Base-by-base conservation (phyloP, 2,888 invertebrate genomes). In the Eubasilissa splendida region DNA sequence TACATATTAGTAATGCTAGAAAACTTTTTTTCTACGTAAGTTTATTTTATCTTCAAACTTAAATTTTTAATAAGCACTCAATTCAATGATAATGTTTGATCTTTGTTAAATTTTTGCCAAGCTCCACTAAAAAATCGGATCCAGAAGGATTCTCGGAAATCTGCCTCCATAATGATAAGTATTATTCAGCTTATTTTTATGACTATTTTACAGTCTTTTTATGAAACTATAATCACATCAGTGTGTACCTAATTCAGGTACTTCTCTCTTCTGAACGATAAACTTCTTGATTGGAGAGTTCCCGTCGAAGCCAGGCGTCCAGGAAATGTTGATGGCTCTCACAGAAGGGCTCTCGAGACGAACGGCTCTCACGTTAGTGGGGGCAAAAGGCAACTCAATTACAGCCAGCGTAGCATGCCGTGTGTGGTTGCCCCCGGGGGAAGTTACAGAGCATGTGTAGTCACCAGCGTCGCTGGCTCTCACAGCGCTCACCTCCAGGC, bases 221-320 rank as follows among this genome's bases (percentile, higher is more conserved):
- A 42, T 42, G 42, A 42, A 42, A 42, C 12, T 33, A 11, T 11
- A 33, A 63, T 12, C 31, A 33, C 4, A 12, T 33, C 63, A 53
- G 7, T 42, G 87, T 92, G 91, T 89, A 96, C 96, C 96, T 85
- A 96, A 91, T 88, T 96, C 95, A 2, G 97, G 96, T 50, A 98
- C 96, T 85, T 97, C 95, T 83, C 97, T 92, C 87, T 95, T 95
- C 87, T 99, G 97, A 77, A 99, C 93, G 84, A 97, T 96, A 87
- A 96, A 99, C 87, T 97, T 96, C 85, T 95, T 93, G 80, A 99
- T 95, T 10, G 97, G 97, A 86, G 97, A 97, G 88, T 99, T 99
- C 78, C 99, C 99, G 89, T 99, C 97, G 88, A 99, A 99, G 52
- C 97, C 97, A 0, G 97, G 96, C 11, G 95, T 95, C 99, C 99